A percentile compares a stretch with the other conserved stretches of the same genome.
Evolutionary conservation across 2,888 invertebrate genomes (phyloP).

Genomic region (Aphelenchoides bicaudatus): DNA sequence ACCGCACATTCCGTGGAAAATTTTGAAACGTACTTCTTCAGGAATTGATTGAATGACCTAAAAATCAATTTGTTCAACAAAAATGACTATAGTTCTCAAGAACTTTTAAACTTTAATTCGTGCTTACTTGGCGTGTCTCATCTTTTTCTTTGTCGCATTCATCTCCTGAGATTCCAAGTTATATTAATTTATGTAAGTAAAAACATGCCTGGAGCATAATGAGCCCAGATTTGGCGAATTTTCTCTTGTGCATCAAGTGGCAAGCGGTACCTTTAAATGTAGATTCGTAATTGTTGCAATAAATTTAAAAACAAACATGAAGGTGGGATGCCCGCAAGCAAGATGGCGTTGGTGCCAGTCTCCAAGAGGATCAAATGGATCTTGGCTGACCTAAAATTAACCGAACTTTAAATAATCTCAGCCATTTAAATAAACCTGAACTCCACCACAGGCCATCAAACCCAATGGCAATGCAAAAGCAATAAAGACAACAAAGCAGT

Average conservation of each 20-base stretch:
- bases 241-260: slow-evolving; percentile 48
- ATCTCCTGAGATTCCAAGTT: slow-evolving; percentile 25
- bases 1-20: slow-evolving; percentile 55
- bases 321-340: no score
- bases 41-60: slow-evolving; percentile 6
- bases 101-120: no score
- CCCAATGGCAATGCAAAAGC: no score
- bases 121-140: slow-evolving; percentile 40
- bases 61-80: no score
- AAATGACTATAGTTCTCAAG: no score
- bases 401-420: no score
- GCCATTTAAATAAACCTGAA: no score
- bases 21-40: slow-evolving; percentile 41
- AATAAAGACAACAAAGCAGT: no score
- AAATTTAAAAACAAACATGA: slow-evolving; percentile 38
- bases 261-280: slow-evolving; percentile 43
- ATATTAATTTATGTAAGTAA: neutral
- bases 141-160: slow-evolving; percentile 45
- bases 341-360: slow-evolving; percentile 49
- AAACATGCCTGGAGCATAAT: slow-evolving; percentile 47
- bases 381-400: no score
- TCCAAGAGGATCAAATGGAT: slow-evolving; percentile 55
- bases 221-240: slow-evolving; percentile 48
- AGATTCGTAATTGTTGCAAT: slow-evolving; percentile 49
- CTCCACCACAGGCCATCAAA: no score